Conservation (phyloP, 92 coral and sea anemone genomes). For the Heliopora coerulea region DNA sequence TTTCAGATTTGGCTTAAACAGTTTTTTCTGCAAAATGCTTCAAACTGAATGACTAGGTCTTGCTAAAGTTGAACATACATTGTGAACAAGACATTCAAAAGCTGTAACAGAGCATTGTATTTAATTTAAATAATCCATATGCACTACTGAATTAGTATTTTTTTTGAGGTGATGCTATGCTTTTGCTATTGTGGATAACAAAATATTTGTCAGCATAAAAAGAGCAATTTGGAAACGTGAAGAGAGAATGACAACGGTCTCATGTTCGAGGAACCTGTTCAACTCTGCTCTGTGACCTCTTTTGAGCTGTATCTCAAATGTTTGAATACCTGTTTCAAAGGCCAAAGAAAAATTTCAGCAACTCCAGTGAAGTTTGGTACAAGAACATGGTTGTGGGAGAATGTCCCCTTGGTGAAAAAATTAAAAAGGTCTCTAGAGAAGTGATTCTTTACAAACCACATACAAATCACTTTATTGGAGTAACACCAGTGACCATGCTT, state of each 20-base stretch:
- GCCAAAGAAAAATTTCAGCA: constrained; percentile 46
- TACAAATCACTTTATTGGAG: constrained; percentile 44
- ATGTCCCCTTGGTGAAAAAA: constrained; percentile 20
- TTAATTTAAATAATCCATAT: too few species aligned
- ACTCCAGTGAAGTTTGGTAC: constrained; percentile 21
- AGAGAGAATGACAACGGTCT: constrained; percentile 42
- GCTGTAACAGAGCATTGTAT: too few species aligned
- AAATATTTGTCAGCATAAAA: too few species aligned
- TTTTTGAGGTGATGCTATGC: too few species aligned
- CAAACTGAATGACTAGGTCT: too few species aligned
- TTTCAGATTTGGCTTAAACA: too few species aligned
- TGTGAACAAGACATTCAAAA: too few species aligned
- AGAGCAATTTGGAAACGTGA: too few species aligned
- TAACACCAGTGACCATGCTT: not conserved
- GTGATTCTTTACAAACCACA: constrained; percentile 24
- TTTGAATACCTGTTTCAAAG: constrained; percentile 50
- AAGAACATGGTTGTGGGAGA: constrained; percentile 34
- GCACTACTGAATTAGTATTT: too few species aligned
- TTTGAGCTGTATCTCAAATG: constrained; percentile 43
- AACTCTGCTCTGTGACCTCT: constrained; percentile 54
- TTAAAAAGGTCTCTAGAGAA: constrained; percentile 26
- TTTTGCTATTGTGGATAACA: too few species aligned
- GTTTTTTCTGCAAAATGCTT: too few species aligned
- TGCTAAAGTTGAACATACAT: too few species aligned
- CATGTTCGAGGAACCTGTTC: constrained; percentile 57